These are phyloP conservation scores for Paramormyrops hopkinsi DNA, from an alignment of 2,797 vertebrate genomes.

Conservation along the genomic window DNA sequence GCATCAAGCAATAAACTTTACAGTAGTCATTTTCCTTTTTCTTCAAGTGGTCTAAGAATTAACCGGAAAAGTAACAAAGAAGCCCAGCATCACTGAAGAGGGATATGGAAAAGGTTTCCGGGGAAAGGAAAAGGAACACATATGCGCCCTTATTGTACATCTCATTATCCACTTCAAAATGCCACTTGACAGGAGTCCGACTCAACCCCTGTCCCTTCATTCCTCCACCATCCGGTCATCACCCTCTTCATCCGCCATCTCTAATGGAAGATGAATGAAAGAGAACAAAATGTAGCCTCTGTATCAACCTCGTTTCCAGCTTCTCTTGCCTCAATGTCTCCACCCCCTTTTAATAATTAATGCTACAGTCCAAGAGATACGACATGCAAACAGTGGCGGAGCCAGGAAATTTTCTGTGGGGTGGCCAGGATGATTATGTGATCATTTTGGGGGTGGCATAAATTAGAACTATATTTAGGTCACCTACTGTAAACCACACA, in stretches of 20 bases:
- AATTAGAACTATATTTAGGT: no score
- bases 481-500: no score
- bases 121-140: background rate
- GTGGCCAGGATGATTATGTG: no score
- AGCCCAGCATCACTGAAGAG: background rate
- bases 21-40: background rate
- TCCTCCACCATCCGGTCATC: background rate
- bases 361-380: background rate
- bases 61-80: background rate
- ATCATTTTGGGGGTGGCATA: no score
- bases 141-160: background rate
- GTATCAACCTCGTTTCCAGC: background rate
- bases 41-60: background rate
- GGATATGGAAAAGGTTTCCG: background rate
- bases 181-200: background rate
- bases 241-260: background rate
- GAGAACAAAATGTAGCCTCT: background rate
- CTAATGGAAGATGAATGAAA: background rate
- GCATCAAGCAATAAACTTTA: background rate
- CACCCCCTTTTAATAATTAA: background rate
- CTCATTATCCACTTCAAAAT: background rate
- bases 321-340: background rate
- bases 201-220: background rate
- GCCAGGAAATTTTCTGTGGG: no score
- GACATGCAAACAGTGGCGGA: no score